A percentile compares a stretch with the other conserved stretches of the same genome.
phyloP scores from a whole-genome alignment of 2,888 invertebrate genomes.

The Parnassius orleans region DNA sequence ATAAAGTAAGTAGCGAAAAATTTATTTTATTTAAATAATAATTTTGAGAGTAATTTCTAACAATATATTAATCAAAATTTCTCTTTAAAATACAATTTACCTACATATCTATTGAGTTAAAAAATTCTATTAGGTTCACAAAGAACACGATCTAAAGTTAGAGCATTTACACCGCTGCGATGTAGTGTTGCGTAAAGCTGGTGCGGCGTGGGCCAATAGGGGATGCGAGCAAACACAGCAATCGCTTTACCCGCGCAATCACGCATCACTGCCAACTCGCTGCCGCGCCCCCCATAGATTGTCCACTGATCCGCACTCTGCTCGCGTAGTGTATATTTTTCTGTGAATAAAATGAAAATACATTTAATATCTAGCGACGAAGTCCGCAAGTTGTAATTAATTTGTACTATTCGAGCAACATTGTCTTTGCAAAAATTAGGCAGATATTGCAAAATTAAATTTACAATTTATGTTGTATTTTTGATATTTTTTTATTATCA shows the following conservation, averaged over 20 bases:
- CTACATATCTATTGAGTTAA: constrained; percentile 14
- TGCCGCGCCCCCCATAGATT: constrained; percentile 42
- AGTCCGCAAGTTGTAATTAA: no score
- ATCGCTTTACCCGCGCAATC: constrained; percentile 42
- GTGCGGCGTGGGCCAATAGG: constrained; percentile 45
- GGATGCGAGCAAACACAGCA: constrained; percentile 45
- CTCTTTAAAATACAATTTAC: constrained; percentile 16
- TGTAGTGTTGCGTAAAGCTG: constrained; percentile 44
- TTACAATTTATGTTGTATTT: no score
- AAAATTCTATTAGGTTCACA: constrained; percentile 32
- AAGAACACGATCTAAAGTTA: constrained; percentile 35
- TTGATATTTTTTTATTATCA: no score
- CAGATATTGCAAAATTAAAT: no score
- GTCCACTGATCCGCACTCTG: constrained; percentile 45
- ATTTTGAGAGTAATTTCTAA: not conserved
- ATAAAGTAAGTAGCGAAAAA: no score
- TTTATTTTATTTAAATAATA: not conserved
- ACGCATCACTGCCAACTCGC: constrained; percentile 43
- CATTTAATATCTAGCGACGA: no score
- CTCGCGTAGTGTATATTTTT: constrained; percentile 35
- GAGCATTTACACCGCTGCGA: constrained; percentile 41
- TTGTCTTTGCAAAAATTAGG: no score
- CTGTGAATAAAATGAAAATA: constrained; percentile 29
- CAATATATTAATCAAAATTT: constrained; percentile 7
- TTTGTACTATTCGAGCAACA: no score